A percentile compares a stretch with the other conserved stretches of the same genome.
Evolutionary conservation across 1,140 invertebrate genomes (phyloP).

Genomic region (Hermetia illucens): DNA sequence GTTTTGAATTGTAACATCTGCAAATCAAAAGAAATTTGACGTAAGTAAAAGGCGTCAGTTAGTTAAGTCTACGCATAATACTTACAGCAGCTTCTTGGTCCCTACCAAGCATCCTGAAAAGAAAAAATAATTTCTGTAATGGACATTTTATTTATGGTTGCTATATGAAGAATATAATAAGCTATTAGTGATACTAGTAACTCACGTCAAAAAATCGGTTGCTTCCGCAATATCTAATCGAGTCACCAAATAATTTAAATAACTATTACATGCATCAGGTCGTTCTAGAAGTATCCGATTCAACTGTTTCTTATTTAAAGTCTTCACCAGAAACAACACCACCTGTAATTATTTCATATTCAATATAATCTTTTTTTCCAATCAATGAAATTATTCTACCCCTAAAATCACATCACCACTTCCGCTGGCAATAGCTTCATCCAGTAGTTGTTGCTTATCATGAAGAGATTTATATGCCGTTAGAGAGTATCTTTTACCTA

Average conservation of each 20-base stretch:
- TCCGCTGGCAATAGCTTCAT: conserved; percentile 36
- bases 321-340: conserved; percentile 39
- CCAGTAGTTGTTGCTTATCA: conserved; percentile 40
- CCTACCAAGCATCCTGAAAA: conserved; percentile 37
- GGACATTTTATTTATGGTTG: neutral
- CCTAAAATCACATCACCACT: conserved; percentile 41
- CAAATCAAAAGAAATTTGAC: conserved; percentile 5
- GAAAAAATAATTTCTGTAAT: conserved; percentile 10
- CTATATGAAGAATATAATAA: conserved; percentile 2
- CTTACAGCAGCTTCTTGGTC: conserved; percentile 38
- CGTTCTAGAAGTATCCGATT: conserved; percentile 34
- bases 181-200: conserved; percentile 6
- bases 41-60: conserved; percentile 5
- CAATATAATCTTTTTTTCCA: neutral
- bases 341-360: conserved; percentile 24
- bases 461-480: conserved; percentile 37
- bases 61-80: conserved; percentile 7
- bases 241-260: conserved; percentile 36
- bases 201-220: conserved; percentile 36
- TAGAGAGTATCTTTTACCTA: conserved; percentile 33
- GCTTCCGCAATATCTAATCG: conserved; percentile 34
- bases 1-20: conserved; percentile 38
- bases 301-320: conserved; percentile 37
- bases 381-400: conserved; percentile 23
- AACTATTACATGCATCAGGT: conserved; percentile 37